Evolutionary conservation across 2,797 vertebrate genomes (phyloP).

Genomic region (Brachymystax lenok): DNA sequence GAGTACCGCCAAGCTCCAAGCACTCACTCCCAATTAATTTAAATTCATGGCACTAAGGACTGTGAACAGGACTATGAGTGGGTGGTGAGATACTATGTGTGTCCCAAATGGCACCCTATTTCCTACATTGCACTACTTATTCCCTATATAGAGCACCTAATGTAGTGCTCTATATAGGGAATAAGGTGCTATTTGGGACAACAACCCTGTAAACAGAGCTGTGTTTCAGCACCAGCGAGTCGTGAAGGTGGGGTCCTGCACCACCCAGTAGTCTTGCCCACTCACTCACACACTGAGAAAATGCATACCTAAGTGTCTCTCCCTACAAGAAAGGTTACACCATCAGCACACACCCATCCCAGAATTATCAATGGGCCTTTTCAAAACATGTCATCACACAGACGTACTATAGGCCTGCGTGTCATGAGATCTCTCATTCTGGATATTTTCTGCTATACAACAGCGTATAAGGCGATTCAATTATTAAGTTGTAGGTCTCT

Average conservation of each 20-base stretch:
- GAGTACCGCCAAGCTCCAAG: slow-evolving; percentile 6
- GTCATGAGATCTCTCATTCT: background rate
- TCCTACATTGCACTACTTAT: no score
- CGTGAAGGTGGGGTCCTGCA: background rate
- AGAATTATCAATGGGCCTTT: background rate
- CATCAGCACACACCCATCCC: background rate
- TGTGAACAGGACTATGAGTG: slow-evolving; percentile 11
- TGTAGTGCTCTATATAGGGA: no score
- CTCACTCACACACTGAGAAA: background rate
- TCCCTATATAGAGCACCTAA: no score
- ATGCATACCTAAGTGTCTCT: background rate
- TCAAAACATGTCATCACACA: background rate
- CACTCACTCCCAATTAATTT: background rate
- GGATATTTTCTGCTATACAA: background rate
- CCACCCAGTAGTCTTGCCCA: background rate
- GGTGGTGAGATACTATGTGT: slow-evolving; percentile 15
- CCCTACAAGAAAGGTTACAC: background rate
- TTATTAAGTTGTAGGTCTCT: background rate
- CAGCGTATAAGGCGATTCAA: background rate
- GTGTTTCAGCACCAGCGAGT: slow-evolving; percentile 30
- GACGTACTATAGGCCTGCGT: background rate
- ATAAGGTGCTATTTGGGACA: no score
- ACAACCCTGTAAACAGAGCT: slow-evolving; percentile 10
- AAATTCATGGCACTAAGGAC: slow-evolving; percentile 11
- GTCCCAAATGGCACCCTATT: no score